phyloP scores from a whole-genome alignment of 1,140 invertebrate genomes.

The Drosophila ficusphila region DNA sequence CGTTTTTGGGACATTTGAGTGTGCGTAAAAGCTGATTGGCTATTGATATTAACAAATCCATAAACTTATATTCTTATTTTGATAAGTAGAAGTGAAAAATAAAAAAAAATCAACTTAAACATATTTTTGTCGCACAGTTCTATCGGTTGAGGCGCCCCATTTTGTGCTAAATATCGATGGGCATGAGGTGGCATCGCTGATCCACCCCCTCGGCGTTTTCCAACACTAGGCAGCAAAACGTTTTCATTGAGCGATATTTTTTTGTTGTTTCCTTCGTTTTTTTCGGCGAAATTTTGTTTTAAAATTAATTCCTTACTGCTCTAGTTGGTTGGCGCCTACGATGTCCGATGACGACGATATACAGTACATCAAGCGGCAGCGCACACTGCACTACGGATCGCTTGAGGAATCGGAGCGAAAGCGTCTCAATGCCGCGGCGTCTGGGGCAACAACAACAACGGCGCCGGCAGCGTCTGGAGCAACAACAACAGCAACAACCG shows the following conservation, averaged over 20 bases:
- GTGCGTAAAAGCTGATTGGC: too few species aligned
- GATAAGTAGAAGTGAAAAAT: too few species aligned
- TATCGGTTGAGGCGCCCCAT: background rate
- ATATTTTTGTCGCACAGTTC: too few species aligned
- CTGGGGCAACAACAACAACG: slow-evolving; percentile 36
- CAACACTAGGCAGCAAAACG: slow-evolving; percentile 52
- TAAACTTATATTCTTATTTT: too few species aligned
- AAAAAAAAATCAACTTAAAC: too few species aligned
- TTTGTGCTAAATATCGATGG: background rate
- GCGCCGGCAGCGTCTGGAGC: slow-evolving; percentile 24
- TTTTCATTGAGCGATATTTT: slow-evolving; percentile 56
- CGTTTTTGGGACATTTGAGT: too few species aligned
- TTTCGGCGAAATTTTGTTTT: slow-evolving; percentile 74
- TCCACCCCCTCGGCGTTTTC: slow-evolving; percentile 1
- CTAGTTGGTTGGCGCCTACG: slow-evolving; percentile 26
- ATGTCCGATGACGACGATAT: slow-evolving; percentile 96
- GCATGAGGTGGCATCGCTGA: background rate
- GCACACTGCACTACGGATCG: slow-evolving; percentile 94
- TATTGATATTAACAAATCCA: too few species aligned
- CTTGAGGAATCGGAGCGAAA: slow-evolving; percentile 92
- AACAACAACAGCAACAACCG: slow-evolving; percentile 26
- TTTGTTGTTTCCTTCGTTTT: slow-evolving; percentile 78
- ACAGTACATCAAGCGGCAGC: slow-evolving; percentile 89
- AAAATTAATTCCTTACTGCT: slow-evolving; percentile 69
- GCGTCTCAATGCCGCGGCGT: slow-evolving; percentile 85